Evolutionary conservation across 1,140 invertebrate genomes (phyloP), one percentile per base, ranked within the genome.

Genomic region (Sminthurinus signatus): DNA sequence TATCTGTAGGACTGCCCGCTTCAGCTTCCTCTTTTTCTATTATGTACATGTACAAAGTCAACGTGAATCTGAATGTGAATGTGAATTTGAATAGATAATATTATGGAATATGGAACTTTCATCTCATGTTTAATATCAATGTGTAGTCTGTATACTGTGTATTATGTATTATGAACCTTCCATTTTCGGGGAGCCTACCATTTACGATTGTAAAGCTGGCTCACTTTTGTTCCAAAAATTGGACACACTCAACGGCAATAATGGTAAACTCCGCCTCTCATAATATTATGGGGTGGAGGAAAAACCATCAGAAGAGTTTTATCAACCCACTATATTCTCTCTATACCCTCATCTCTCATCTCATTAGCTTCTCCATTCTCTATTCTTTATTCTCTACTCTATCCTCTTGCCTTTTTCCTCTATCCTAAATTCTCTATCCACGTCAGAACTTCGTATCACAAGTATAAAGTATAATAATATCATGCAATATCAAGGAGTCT

Each of bases 201-300:
- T 67, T 39, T 52, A 59, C 60, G 60, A 62, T 60, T 62, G 55
- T 67, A 54, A 39, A 55, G 65, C 27, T 48, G 29, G n/a, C n/a
- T n/a, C 62, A 46, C 68, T 62, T 65, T 70, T 70, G 68, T 70
- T 70, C 68, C 68, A 65, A 59, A 50, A 70, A 67, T 70, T 70
- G 64, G 69, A 70, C 69, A 70, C 65, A 70, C 69, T 70, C 69
- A 68, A 64, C 60, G 65, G 65, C 36, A 66, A 71, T 68, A 71
- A 71, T 68, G 64, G 69, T 19, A 44, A 65, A 68, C 69, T 71
- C 69, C 69, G 65, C 69, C 69, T 68, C n/a, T n/a, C 39, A 27
- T 61, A 68, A 67, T 62, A 67, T 17, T 64, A 66, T 67, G 66
- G 69, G 65, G 65, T 67, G 69, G 65, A 62, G 28, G 50, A 62